Conservation (phyloP, 2,888 invertebrate species). For the Cerastoderma edule region DNA sequence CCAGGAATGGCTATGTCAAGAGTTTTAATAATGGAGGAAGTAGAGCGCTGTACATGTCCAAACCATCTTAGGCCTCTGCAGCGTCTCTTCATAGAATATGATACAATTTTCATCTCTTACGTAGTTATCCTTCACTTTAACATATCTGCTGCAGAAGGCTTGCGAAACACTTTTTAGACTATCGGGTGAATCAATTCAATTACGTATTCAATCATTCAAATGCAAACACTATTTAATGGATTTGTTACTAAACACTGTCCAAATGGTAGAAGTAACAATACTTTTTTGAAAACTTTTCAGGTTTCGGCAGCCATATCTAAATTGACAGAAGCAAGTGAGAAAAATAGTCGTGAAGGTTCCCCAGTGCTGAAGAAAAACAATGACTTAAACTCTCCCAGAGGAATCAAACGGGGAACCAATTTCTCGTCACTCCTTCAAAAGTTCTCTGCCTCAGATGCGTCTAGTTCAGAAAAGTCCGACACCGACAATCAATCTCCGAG, state of each 20-base stretch:
- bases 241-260: background rate
- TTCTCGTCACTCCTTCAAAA: constrained; percentile 73
- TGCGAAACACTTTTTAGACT: no score
- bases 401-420: constrained; percentile 68
- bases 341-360: constrained; percentile 39
- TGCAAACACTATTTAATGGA: no score
- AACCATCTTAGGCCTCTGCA: no score
- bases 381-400: constrained; percentile 49
- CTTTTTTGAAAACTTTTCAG: constrained; percentile 27
- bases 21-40: no score
- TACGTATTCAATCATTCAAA: no score
- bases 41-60: no score
- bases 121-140: no score
- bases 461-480: constrained; percentile 70
- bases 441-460: constrained; percentile 74
- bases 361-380: constrained; percentile 39
- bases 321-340: constrained; percentile 59
- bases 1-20: no score
- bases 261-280: background rate
- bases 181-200: no score
- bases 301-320: constrained; percentile 64
- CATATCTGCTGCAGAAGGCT: no score
- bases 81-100: no score
- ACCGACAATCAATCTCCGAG: constrained; percentile 53
- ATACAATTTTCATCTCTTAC: no score